phyloP scores from a whole-genome alignment of 2,888 invertebrate genomes.

The Phorcus lineatus region DNA sequence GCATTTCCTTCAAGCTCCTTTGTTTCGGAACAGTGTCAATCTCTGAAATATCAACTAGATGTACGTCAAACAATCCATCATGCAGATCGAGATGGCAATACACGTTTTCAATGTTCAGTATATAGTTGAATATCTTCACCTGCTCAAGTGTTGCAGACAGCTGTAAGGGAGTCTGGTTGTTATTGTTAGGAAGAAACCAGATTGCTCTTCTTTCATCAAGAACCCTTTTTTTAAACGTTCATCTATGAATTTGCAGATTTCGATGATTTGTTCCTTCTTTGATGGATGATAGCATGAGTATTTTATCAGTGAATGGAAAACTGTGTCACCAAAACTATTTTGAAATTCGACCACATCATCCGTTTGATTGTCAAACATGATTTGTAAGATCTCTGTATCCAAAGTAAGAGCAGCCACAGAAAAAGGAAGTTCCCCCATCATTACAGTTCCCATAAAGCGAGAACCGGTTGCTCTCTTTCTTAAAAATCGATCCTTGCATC shows the following conservation, averaged over 20 bases:
- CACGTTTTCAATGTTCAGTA: constrained; percentile 50
- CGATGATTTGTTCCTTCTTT: constrained; percentile 27
- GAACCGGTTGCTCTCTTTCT: constrained; percentile 43
- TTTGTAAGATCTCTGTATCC: constrained; percentile 45
- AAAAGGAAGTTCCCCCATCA: constrained; percentile 58
- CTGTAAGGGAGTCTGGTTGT: constrained; percentile 52
- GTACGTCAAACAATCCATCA: constrained; percentile 62
- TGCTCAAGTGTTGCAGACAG: constrained; percentile 53
- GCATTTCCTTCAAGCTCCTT: no score
- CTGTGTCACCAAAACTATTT: constrained; percentile 52
- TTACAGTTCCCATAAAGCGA: constrained; percentile 50
- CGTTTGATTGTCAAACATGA: constrained; percentile 40
- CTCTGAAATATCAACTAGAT: constrained; percentile 60
- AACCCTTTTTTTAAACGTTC: not conserved
- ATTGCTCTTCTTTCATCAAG: constrained; percentile 35
- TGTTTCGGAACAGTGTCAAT: constrained; percentile 53
- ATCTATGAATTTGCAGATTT: not conserved
- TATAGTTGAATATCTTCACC: constrained; percentile 45
- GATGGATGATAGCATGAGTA: constrained; percentile 50
- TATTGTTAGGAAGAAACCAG: constrained; percentile 55
- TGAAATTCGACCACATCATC: constrained; percentile 2
- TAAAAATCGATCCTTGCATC: constrained; percentile 21
- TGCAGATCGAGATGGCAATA: constrained; percentile 56
- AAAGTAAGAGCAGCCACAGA: constrained; percentile 54
- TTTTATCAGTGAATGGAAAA: constrained; percentile 49